Evolutionary conservation across 2,113 vertebrate genomes (phyloP).

Genomic region (Protobothrops mucrosquamatus): DNA sequence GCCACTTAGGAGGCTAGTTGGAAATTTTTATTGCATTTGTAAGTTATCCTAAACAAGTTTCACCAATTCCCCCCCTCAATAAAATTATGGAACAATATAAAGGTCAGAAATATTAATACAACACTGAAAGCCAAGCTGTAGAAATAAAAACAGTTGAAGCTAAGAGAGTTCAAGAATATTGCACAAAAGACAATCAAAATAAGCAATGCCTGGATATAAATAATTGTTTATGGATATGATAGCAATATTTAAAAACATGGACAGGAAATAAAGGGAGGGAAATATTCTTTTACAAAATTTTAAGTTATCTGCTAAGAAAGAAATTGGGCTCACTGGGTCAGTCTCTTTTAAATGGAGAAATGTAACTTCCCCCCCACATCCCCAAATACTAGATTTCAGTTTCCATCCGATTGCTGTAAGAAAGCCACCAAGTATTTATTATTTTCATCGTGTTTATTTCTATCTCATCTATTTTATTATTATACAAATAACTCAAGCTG

Average conservation of each 20-base stretch:
- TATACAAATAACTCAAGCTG: background rate
- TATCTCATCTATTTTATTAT: background rate
- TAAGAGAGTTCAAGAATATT: background rate
- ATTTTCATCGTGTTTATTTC: background rate
- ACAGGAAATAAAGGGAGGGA: background rate
- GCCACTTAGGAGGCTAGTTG: background rate
- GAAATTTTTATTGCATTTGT: background rate
- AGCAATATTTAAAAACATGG: background rate
- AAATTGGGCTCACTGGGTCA: background rate
- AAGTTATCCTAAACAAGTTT: background rate
- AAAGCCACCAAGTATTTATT: background rate
- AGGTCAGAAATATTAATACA: background rate
- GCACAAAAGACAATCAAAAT: background rate
- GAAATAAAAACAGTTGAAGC: background rate
- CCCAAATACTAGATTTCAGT: background rate
- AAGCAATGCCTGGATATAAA: background rate
- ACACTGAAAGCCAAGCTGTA: background rate
- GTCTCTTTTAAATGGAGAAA: background rate
- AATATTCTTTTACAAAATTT: background rate
- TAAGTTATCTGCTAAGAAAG: background rate
- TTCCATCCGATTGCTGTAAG: background rate
- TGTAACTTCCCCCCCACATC: background rate
- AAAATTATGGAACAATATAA: background rate
- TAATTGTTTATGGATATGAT: background rate
- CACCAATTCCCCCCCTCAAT: fast-evolving